Base-by-base conservation (phyloP, 2,888 invertebrate species). In the Maniola hyperantus region DNA sequence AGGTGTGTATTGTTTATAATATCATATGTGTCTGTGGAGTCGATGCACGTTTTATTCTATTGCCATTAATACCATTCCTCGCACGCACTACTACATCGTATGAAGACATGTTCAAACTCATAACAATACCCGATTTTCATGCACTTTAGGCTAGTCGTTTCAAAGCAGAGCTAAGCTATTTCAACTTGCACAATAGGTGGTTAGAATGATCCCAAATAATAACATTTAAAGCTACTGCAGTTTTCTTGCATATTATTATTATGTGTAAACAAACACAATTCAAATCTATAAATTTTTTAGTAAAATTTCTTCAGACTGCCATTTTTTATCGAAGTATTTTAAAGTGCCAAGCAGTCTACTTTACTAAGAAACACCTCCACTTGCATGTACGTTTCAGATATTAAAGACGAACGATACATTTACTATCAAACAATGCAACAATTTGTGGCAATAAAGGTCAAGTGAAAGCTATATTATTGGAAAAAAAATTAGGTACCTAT, bases 1-100 rank as follows among this genome's bases (percentile, higher is more conserved):
- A 91, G 91, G 91, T 91, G 87, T 89, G 91, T 89, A 87, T 79
- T 75, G 75, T 72, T 69, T 65, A 64, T 66, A 50, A 65, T 71
- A 65, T 39, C 39, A 20, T 39, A 6, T 42, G 39, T 42, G 57
- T 65, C 33, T 58, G 59, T 67, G 36, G 15, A 46, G 51, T 46
- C 34, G 0, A 15, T 60, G 69, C 66, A 61, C 64, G 60, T n/a
- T 61, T 34, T n/a, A 63, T 60, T 42, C 34, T 15, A 48, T 48
- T 18, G 1, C 46, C 6, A 15, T 0, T 64, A 39, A 34, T 20
- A 62, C 53, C 36, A 20, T 39, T 34, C 15, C 15, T 8, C 5
- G 26, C 36, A 18, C n/a, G 13, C 55, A 36, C 53, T 46, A 36
- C 18, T 18, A 1, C 11, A 34, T 20, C 15, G 8, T 64, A 50